Evolutionary conservation across 2,888 invertebrate species (phyloP).

Genomic region (Dendrolimus houi): DNA sequence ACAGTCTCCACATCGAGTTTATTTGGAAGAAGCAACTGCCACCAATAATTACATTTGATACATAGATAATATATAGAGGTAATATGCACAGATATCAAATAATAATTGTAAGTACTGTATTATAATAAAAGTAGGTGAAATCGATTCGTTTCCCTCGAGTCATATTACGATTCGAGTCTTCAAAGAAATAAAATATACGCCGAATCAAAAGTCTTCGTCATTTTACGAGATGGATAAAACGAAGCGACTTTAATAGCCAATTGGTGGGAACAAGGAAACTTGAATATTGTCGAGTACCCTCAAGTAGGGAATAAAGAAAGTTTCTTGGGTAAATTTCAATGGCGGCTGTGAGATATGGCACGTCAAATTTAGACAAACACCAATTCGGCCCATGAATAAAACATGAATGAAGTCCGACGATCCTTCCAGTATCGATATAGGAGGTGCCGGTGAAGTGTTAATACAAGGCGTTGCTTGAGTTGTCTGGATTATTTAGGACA

Average conservation of each 20-base stretch:
- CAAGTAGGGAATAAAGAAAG: conserved; percentile 1
- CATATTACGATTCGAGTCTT: background rate
- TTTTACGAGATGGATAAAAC: background rate
- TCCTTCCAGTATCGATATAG: conserved; percentile 13
- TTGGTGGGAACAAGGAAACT: background rate
- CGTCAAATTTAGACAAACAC: conserved; percentile 67
- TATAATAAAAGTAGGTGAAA: too few relatives aligned
- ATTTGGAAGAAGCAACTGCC: too few relatives aligned
- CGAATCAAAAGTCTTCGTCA: background rate
- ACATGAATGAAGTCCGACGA: conserved; percentile 32
- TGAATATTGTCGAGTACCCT: background rate
- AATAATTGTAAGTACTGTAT: too few relatives aligned
- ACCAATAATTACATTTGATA: too few relatives aligned
- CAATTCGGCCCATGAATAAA: conserved; percentile 56
- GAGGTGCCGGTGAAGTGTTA: background rate
- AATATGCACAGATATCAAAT: too few relatives aligned
- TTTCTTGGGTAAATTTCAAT: conserved; percentile 38
- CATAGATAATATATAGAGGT: too few relatives aligned
- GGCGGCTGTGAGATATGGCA: conserved; percentile 39
- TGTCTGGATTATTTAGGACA: background rate
- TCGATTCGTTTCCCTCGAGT: background rate
- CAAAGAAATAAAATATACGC: background rate
- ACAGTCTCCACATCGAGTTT: too few relatives aligned
- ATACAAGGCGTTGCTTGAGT: background rate
- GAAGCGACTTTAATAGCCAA: background rate